Conservation (phyloP, 2,113 vertebrate genomes). For the Poeciliopsis prolifica region DNA sequence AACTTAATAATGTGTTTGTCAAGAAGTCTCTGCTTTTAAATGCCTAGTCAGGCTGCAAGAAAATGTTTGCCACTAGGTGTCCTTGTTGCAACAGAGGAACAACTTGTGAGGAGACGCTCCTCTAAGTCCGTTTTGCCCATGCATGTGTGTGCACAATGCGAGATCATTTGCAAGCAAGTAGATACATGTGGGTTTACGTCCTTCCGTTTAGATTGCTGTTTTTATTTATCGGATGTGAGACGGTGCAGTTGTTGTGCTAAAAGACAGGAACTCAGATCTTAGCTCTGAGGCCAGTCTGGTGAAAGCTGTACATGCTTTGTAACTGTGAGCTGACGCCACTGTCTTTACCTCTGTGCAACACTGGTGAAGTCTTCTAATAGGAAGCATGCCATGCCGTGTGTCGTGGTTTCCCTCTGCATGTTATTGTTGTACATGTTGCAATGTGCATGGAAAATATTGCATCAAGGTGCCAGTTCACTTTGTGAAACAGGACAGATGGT, state of each 20-base stretch:
- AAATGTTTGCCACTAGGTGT: slow-evolving; percentile 63
- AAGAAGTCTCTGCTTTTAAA: slow-evolving; percentile 17
- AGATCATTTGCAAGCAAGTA: slow-evolving; percentile 15
- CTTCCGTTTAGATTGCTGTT: slow-evolving; percentile 6
- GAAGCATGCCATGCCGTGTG: slow-evolving; percentile 35
- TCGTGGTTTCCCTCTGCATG: slow-evolving; percentile 44
- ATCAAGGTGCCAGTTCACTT: neutral
- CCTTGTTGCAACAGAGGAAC: slow-evolving; percentile 60
- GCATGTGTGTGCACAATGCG: slow-evolving; percentile 1
- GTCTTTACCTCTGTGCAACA: slow-evolving; percentile 24
- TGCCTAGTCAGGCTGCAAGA: neutral
- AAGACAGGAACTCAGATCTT: slow-evolving; percentile 61
- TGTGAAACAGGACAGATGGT: slow-evolving; percentile 14
- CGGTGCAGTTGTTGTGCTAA: slow-evolving; percentile 22
- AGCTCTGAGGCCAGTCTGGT: slow-evolving; percentile 57
- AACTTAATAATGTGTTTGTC: neutral
- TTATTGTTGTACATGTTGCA: slow-evolving; percentile 15
- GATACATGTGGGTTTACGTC: slow-evolving; percentile 4
- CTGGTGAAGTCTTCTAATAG: slow-evolving; percentile 12
- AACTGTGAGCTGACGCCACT: slow-evolving; percentile 44
- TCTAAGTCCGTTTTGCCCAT: slow-evolving; percentile 1
- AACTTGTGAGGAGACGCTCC: neutral
- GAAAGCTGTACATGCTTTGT: slow-evolving; percentile 60
- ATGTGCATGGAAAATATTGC: slow-evolving; percentile 1
- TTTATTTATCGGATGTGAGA: slow-evolving; percentile 29